These are phyloP conservation scores for Ophiothrix spiculata DNA, from an alignment of 35 echinoderm and acorn worm species.

Conservation along the genomic window DNA sequence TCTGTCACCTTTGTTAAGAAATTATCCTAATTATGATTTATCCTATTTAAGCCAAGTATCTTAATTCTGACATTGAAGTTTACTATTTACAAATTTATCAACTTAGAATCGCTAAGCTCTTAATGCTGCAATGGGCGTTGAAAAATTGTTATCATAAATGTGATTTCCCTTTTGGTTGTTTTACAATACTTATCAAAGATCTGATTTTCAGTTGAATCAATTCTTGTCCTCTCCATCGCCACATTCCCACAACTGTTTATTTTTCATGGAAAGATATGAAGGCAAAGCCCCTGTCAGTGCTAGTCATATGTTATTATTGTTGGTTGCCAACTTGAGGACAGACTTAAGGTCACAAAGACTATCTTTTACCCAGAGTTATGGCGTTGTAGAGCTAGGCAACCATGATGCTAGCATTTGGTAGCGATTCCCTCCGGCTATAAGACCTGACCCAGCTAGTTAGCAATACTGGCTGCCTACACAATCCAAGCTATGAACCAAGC, in stretches of 20 bases:
- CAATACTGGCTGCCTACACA: too few species aligned
- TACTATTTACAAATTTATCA: too few species aligned
- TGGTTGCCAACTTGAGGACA: neutral
- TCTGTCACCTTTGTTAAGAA: too few species aligned
- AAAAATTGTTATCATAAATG: too few species aligned
- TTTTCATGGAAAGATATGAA: neutral
- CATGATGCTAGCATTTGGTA: slow-evolving; percentile 15
- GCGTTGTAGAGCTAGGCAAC: neutral
- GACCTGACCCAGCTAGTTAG: neutral
- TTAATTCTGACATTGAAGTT: too few species aligned
- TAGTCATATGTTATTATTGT: slow-evolving; percentile 10
- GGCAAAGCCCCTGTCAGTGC: neutral
- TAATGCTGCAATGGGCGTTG: too few species aligned
- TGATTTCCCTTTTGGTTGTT: too few species aligned
- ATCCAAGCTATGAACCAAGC: too few species aligned
- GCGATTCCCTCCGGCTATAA: neutral
- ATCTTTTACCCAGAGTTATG: neutral
- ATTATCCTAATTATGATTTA: too few species aligned
- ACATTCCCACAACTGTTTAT: neutral
- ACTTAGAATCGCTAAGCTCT: too few species aligned
- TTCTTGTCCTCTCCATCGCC: neutral
- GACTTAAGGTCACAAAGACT: neutral
- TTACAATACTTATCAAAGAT: neutral
- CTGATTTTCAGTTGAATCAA: neutral
- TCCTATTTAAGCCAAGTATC: too few species aligned